Conservation (phyloP, 2,888 invertebrate genomes). For the Zygothrica quintamaculata region DNA sequence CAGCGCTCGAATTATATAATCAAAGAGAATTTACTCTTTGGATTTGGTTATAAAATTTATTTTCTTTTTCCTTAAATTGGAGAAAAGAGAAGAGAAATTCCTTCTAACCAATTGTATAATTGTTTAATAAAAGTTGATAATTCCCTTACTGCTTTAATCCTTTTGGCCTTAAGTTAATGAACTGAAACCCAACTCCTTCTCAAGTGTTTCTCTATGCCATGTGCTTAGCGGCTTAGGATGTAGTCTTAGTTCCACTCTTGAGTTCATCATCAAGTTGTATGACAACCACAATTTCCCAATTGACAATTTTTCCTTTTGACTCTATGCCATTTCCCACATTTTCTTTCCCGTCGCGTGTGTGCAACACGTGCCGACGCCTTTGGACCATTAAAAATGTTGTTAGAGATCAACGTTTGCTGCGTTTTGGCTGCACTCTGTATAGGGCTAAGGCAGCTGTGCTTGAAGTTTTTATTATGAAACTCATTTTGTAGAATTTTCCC, state of each 20-base stretch:
- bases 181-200: too few relatives aligned
- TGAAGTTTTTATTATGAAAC: constrained; percentile 22
- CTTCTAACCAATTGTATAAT: too few relatives aligned
- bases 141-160: too few relatives aligned
- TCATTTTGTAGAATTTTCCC: constrained; percentile 51
- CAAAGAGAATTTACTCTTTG: too few relatives aligned
- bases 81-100: too few relatives aligned
- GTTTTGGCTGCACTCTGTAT: not conserved
- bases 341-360: constrained; percentile 36
- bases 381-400: constrained; percentile 36
- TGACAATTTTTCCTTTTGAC: constrained; percentile 53
- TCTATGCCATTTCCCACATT: constrained; percentile 1
- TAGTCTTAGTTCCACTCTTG: not conserved
- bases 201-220: too few relatives aligned
- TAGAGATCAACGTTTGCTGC: constrained; percentile 1
- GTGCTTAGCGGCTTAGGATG: too few relatives aligned
- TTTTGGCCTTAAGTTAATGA: too few relatives aligned
- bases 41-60: too few relatives aligned
- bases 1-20: too few relatives aligned
- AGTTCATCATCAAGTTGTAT: constrained; percentile 26
- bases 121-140: too few relatives aligned
- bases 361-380: constrained; percentile 67
- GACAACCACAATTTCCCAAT: constrained; percentile 49
- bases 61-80: too few relatives aligned
- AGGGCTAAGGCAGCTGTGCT: constrained; percentile 32